These are phyloP conservation scores for Microctenopoma lineatum DNA, from an alignment of 2,797 vertebrate species.

Conservation along the genomic window DNA sequence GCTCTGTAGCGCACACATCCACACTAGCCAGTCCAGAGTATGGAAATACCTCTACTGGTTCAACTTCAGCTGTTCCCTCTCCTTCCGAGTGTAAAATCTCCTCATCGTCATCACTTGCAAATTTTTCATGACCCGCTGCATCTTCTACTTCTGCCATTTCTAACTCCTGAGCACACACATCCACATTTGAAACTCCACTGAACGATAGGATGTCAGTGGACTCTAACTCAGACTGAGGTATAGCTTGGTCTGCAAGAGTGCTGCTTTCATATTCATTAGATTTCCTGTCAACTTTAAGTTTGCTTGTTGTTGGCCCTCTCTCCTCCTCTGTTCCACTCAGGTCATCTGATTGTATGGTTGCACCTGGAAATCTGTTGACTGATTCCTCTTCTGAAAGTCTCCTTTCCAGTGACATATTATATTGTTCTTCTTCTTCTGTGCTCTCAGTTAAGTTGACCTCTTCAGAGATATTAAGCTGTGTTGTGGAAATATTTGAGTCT, in stretches of 20 bases:
- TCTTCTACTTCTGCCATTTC: constrained; percentile 22
- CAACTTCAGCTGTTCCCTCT: constrained; percentile 29
- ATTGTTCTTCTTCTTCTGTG: constrained; percentile 31
- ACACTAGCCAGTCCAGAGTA: constrained; percentile 42
- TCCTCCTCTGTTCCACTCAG: constrained; percentile 29
- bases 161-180: constrained; percentile 70
- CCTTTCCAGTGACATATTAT: constrained; percentile 12
- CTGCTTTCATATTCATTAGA: constrained; percentile 35
- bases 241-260: constrained; percentile 34
- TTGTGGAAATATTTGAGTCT: constrained; percentile 26
- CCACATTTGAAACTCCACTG: constrained; percentile 46
- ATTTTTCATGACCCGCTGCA: constrained; percentile 18
- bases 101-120: constrained; percentile 1
- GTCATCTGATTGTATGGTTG: constrained; percentile 54
- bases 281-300: constrained; percentile 29
- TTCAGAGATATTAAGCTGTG: constrained; percentile 32
- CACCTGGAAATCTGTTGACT: constrained; percentile 15
- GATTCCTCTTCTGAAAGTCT: constrained; percentile 36
- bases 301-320: constrained; percentile 20
- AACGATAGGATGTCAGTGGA: constrained; percentile 29
- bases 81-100: constrained; percentile 28
- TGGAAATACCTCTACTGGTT: constrained; percentile 15
- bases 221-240: constrained; percentile 44
- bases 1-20: constrained; percentile 57
- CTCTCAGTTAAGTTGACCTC: constrained; percentile 39